Evolutionary conservation across 2,888 invertebrate genomes (phyloP).

Genomic region (Linnaemya vulpina): DNA sequence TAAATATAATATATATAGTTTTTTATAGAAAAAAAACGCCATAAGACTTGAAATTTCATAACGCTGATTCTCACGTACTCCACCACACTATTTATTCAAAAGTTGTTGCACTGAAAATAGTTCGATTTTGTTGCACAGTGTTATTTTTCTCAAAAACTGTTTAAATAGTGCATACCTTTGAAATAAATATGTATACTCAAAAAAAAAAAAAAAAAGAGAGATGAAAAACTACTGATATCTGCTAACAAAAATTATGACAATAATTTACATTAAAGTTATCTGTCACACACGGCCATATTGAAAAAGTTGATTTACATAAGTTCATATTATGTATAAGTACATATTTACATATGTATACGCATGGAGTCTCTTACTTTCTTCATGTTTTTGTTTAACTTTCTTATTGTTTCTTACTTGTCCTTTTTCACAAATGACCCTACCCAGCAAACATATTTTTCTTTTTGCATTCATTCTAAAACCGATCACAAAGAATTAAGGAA

Average conservation of each 20-base stretch:
- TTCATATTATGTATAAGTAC: constrained; percentile 10
- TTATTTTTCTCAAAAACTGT: background rate
- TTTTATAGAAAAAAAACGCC: no score
- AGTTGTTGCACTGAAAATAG: no score
- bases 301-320: constrained; percentile 8
- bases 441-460: background rate
- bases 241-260: background rate
- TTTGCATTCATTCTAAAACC: background rate
- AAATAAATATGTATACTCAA: background rate
- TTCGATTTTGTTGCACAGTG: no score
- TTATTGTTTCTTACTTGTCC: background rate
- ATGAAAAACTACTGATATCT: background rate
- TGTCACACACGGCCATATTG: constrained; percentile 28
- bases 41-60: no score
- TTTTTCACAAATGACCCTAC: background rate
- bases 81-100: no score
- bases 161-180: background rate
- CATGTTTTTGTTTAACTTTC: background rate
- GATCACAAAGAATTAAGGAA: no score
- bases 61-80: no score
- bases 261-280: constrained; percentile 30
- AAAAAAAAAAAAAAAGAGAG: background rate
- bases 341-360: background rate
- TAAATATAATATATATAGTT: no score
- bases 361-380: background rate